These are phyloP conservation scores for Mastomys coucha DNA, from an alignment of 2,113 vertebrate genomes.

Conservation along the genomic window DNA sequence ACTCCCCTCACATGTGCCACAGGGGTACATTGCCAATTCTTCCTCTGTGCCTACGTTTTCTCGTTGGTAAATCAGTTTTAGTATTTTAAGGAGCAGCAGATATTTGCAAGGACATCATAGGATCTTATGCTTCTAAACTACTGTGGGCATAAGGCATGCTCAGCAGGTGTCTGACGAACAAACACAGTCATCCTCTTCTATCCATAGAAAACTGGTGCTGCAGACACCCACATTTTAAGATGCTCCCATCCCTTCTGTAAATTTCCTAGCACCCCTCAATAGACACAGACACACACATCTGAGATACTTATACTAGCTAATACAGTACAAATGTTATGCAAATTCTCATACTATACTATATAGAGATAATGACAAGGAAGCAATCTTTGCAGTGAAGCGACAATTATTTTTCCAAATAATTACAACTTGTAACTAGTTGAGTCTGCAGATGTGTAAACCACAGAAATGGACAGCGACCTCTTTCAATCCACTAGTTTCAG, in stretches of 20 bases:
- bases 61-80: neutral
- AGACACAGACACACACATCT: neutral
- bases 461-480: no score
- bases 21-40: no score
- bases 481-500: neutral
- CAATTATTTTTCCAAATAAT: neutral
- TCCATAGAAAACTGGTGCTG: no score
- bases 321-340: neutral
- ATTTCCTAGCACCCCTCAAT: neutral
- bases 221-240: neutral
- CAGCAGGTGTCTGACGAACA: neutral
- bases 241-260: neutral
- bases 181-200: neutral
- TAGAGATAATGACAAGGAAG: neutral
- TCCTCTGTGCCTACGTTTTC: neutral
- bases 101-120: neutral
- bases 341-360: neutral
- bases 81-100: neutral
- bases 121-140: neutral
- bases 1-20: rapidly evolving
- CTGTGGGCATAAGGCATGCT: neutral
- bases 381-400: neutral
- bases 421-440: no score
- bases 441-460: neutral
- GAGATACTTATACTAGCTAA: neutral